Evolutionary conservation across 2,113 vertebrate species (phyloP).

Genomic region (Lagenorhynchus albirostris): DNA sequence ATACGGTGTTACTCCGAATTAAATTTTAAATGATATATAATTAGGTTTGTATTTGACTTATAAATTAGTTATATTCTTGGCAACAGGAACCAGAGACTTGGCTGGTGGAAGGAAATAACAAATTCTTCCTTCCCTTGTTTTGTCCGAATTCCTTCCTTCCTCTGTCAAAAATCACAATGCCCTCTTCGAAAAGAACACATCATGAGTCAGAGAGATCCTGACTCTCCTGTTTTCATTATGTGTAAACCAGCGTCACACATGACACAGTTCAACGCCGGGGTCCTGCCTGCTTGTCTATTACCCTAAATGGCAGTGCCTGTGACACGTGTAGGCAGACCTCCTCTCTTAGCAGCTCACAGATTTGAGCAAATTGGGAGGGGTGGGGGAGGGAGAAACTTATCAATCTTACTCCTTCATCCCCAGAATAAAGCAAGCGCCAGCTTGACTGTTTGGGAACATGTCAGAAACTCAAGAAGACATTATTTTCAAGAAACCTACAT

Average conservation of each 20-base stretch:
- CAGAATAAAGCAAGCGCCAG: not conserved
- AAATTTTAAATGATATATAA: constrained; percentile 64
- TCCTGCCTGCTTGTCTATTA: constrained; percentile 15
- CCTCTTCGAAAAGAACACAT: constrained; percentile 71
- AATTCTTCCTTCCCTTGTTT: constrained; percentile 80
- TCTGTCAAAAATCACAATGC: constrained; percentile 78
- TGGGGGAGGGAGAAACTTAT: not conserved
- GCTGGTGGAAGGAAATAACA: constrained; percentile 59
- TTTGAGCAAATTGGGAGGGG: constrained; percentile 34
- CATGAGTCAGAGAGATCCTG: constrained; percentile 54
- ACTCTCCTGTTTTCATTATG: constrained; percentile 53
- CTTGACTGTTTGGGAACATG: not conserved
- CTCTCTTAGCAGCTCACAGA: constrained; percentile 6
- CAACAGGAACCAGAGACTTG: constrained; percentile 61
- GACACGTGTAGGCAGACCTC: not conserved
- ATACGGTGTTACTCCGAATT: constrained; percentile 44
- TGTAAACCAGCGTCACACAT: not conserved
- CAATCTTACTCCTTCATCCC: not conserved
- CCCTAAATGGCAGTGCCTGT: constrained; percentile 14
- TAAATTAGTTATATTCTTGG: constrained; percentile 65
- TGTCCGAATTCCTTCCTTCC: constrained; percentile 81
- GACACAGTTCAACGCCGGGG: constrained; percentile 27
- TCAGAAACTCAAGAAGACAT: constrained; percentile 26
- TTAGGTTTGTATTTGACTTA: constrained; percentile 69
- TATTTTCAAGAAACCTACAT: not conserved